Conservation (phyloP, 2,113 vertebrate species). For the Erythrolamprus reginae region DNA sequence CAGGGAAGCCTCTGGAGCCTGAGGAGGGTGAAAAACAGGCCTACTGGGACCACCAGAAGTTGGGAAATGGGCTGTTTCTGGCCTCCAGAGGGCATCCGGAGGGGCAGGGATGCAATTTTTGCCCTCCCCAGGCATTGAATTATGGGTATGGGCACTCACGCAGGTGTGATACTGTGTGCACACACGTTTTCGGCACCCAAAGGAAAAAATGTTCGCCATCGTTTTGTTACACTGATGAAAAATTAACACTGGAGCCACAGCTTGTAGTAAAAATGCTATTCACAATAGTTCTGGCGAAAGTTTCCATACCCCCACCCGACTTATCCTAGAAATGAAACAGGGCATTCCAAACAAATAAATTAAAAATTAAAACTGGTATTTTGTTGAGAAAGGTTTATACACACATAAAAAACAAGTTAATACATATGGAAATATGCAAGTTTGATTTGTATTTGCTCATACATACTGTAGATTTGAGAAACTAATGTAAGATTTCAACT, state of each 20-base stretch:
- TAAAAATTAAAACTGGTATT: neutral
- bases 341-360: neutral
- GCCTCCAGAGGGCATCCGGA: too few species aligned
- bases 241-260: neutral
- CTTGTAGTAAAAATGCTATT: neutral
- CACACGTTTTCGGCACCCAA: too few species aligned
- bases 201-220: too few species aligned
- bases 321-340: neutral
- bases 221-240: neutral
- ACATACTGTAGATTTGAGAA: neutral
- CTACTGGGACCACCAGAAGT: too few species aligned
- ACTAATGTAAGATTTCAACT: neutral
- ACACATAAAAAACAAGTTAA: neutral
- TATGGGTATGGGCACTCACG: too few species aligned
- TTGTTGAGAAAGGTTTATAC: neutral
- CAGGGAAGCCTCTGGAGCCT: too few species aligned
- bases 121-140: too few species aligned
- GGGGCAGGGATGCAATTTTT: too few species aligned
- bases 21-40: too few species aligned
- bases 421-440: neutral
- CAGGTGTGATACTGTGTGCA: too few species aligned
- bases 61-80: too few species aligned
- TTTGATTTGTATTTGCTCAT: neutral
- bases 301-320: accelerated
- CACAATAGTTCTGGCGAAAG: neutral